Percentiles rank a stretch among this genome's conserved stretches.
These are phyloP conservation scores for Falcunculus frontatus DNA, from an alignment of 2,113 vertebrate genomes.

Conservation along the genomic window DNA sequence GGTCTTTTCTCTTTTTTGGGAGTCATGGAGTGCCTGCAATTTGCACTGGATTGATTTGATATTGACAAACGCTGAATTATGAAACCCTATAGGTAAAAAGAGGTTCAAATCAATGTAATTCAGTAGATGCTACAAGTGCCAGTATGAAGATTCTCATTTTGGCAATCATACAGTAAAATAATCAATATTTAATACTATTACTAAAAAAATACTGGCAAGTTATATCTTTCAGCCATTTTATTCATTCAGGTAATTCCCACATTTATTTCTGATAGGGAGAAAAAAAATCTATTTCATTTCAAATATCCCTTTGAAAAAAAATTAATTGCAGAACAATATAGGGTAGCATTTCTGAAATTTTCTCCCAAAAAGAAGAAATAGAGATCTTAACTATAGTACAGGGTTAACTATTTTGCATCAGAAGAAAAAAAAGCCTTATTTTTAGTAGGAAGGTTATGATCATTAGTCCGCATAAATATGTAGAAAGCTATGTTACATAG, in stretches of 20 bases:
- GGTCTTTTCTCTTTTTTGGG: neutral
- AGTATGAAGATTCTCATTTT: constrained; percentile 26
- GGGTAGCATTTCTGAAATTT: neutral
- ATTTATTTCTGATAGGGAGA: neutral
- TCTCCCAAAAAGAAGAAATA: neutral
- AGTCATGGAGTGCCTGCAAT: constrained; percentile 6
- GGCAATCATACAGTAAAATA: constrained; percentile 21
- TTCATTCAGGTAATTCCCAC: neutral
- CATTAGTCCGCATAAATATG: neutral
- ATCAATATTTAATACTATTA: constrained; percentile 59
- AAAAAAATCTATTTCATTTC: neutral
- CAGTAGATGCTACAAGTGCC: constrained; percentile 28
- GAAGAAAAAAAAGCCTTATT: neutral
- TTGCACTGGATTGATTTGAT: constrained; percentile 49
- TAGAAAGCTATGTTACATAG: neutral
- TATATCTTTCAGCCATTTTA: neutral
- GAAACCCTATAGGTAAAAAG: constrained; percentile 53
- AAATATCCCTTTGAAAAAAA: neutral
- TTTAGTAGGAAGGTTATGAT: neutral
- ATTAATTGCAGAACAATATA: neutral
- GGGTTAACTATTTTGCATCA: neutral
- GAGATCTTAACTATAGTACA: neutral
- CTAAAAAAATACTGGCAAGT: neutral
- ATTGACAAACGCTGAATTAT: constrained; percentile 67
- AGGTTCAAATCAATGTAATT: constrained; percentile 60